A percentile compares a stretch with the other conserved stretches of the same genome.
These are phyloP conservation scores for Cyclophora albipunctata DNA, from an alignment of 2,888 invertebrate species.

Conservation along the genomic window DNA sequence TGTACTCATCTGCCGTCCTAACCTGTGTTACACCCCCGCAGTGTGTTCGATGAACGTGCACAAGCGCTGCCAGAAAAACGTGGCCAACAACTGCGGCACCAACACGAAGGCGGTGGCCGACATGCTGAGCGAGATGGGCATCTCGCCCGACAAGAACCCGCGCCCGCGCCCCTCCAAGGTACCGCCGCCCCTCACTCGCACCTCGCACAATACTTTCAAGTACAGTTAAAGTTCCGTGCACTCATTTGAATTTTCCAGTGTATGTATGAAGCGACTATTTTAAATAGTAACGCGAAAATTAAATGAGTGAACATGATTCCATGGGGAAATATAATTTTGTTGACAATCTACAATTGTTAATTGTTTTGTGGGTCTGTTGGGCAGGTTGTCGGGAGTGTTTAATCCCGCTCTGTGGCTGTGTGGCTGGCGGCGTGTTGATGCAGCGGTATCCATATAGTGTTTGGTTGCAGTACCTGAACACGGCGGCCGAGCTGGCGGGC, in stretches of 20 bases:
- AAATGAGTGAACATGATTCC: no score
- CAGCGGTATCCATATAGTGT: not conserved
- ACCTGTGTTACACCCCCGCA: conserved; percentile 32
- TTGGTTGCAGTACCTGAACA: conserved; percentile 42
- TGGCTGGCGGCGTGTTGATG: no score
- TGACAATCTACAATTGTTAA: no score
- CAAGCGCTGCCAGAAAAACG: conserved; percentile 98
- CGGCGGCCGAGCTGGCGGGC: conserved; percentile 59
- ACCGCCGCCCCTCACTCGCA: conserved; percentile 1
- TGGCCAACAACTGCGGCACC: conserved; percentile 99
- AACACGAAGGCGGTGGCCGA: conserved; percentile 97
- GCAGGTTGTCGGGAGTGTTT: no score
- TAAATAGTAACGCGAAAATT: no score
- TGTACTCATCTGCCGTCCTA: not conserved
- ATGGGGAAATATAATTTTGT: no score
- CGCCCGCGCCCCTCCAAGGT: conserved; percentile 79
- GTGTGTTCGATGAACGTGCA: conserved; percentile 98
- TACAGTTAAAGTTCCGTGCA: no score
- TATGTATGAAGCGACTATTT: no score
- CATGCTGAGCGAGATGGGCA: conserved; percentile 92
- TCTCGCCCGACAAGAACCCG: conserved; percentile 88
- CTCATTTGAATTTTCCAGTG: no score
- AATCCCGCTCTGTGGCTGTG: no score
- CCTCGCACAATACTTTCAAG: no score
- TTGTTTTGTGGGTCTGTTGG: no score